Percentiles rank a stretch among this genome's conserved stretches.
Conservation (phyloP, 2,888 invertebrate species). For the Metalampra italica region DNA sequence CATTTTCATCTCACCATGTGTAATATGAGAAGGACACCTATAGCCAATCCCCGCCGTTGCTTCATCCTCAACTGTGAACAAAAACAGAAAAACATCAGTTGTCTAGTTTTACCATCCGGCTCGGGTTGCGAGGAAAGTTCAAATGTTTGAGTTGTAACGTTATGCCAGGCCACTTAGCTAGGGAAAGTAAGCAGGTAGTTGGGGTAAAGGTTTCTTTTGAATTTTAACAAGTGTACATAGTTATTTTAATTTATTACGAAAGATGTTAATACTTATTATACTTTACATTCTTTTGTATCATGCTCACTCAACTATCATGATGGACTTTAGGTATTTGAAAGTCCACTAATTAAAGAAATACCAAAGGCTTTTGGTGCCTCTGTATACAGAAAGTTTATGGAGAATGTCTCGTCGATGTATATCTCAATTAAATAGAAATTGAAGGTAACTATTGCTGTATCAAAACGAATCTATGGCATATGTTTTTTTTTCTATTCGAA, state of each 20-base stretch:
- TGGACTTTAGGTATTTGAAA: too few species aligned
- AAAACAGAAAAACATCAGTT: slow-evolving; percentile 31
- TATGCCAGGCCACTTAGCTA: slow-evolving; percentile 22
- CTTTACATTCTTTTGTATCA: not conserved
- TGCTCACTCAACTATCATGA: not conserved
- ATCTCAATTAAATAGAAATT: too few species aligned
- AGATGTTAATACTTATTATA: too few species aligned
- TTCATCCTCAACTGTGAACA: slow-evolving; percentile 69
- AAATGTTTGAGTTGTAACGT: slow-evolving; percentile 31
- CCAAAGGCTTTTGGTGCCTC: too few species aligned
- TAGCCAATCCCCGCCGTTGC: slow-evolving; percentile 51
- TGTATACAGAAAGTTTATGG: too few species aligned
- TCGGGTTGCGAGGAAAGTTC: slow-evolving; percentile 28
- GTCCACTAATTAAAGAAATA: too few species aligned
- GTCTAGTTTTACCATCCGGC: slow-evolving; percentile 10
- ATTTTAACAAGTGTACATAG: not conserved
- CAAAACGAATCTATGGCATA: too few species aligned
- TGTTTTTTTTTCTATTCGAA: not conserved
- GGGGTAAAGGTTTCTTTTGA: not conserved
- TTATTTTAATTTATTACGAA: too few species aligned
- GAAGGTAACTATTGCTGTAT: too few species aligned
- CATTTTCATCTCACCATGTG: slow-evolving; percentile 54
- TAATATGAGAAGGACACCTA: slow-evolving; percentile 65
- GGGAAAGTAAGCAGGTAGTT: slow-evolving; percentile 25
- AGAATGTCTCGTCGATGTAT: too few species aligned